phyloP scores from a whole-genome alignment of 1,140 invertebrate species.

The Muscidifurax raptorellus region DNA sequence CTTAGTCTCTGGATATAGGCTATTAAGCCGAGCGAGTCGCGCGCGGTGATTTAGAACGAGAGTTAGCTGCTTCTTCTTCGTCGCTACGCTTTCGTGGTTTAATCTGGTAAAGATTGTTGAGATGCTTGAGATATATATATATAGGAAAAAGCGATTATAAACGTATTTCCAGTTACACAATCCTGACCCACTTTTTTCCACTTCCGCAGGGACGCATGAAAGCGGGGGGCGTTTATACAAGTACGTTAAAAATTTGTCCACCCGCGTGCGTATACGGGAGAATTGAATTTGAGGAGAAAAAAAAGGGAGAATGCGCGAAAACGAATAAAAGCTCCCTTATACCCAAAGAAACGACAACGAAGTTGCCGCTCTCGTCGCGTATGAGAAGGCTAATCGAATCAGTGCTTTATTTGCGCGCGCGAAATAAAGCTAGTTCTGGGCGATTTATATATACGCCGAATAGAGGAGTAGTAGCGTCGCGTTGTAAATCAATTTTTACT shows the following conservation, averaged over 20 bases:
- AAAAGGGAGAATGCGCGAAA: neutral
- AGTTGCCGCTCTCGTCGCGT: neutral
- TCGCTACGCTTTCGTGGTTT: too few relatives aligned
- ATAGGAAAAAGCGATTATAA: neutral
- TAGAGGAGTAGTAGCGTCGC: neutral
- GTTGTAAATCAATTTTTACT: conserved; percentile 2
- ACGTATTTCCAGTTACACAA: neutral
- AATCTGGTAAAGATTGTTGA: too few relatives aligned
- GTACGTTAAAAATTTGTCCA: neutral
- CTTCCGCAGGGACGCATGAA: neutral
- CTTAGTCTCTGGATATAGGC: too few relatives aligned
- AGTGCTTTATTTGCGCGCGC: neutral
- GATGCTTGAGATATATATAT: too few relatives aligned
- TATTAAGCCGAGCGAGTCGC: too few relatives aligned
- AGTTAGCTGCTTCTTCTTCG: too few relatives aligned
- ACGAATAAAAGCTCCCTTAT: neutral
- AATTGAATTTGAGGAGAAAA: neutral
- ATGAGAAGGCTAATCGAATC: neutral
- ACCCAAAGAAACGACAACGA: neutral
- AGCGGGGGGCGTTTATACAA: neutral
- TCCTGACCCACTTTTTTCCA: neutral
- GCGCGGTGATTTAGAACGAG: too few relatives aligned
- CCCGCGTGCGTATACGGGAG: too few relatives aligned
- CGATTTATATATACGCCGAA: neutral
- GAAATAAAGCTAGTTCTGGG: too few relatives aligned